A percentile compares a stretch with the other conserved stretches of the same genome.
phyloP scores from a whole-genome alignment of 1,140 invertebrate genomes.

The Diachasma alloeum region DNA sequence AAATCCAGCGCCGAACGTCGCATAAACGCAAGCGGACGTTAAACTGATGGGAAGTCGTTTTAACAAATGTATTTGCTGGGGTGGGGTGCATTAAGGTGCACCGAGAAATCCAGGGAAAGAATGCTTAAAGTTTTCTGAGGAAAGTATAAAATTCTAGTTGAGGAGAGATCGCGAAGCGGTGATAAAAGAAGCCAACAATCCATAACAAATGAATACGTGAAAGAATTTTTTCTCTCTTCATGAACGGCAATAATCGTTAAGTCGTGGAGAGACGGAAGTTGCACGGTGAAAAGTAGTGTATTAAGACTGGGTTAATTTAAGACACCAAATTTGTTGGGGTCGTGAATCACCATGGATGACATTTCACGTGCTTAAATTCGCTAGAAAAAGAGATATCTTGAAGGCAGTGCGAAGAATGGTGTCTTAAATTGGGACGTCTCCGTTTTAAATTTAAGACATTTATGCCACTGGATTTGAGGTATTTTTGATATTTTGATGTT shows the following conservation, averaged over 20 bases:
- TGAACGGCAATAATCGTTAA: conserved; percentile 2
- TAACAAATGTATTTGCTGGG: background rate
- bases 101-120: background rate
- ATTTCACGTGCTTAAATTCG: too few relatives aligned
- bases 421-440: too few relatives aligned
- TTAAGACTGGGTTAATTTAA: conserved; percentile 40
- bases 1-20: background rate
- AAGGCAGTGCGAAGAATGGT: too few relatives aligned
- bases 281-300: conserved; percentile 42
- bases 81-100: background rate
- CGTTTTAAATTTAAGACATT: too few relatives aligned
- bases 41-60: conserved; percentile 14
- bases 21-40: conserved; percentile 14
- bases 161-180: background rate
- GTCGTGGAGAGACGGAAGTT: background rate
- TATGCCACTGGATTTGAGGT: too few relatives aligned
- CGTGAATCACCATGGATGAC: too few relatives aligned
- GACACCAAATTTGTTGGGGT: conserved; percentile 14
- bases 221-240: background rate
- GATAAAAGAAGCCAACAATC: background rate
- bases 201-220: conserved; percentile 5
- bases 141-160: background rate
- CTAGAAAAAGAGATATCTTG: too few relatives aligned
- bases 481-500: too few relatives aligned
- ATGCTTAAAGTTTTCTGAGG: background rate